Evolutionary conservation across 2,888 invertebrate species (phyloP), one percentile per base, ranked within the genome.

Genomic region (Horisme vitalbata): DNA sequence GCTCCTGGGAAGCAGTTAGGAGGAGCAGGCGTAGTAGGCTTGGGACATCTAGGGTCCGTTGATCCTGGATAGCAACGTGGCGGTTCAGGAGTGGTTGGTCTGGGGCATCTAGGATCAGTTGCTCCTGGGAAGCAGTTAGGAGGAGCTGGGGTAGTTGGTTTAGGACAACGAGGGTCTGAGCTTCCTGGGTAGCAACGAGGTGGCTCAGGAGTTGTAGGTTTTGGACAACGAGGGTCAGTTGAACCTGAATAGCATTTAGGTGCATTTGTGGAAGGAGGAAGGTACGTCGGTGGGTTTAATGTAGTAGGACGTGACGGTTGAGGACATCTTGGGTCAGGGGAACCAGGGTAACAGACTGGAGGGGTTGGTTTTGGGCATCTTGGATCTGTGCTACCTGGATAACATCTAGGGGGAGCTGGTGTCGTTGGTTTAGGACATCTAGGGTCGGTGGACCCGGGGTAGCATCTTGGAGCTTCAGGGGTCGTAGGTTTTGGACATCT

Each of bases 301-400:
- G 62, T 65, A 0, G 66, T 61, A 1, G 55, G 71, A 21, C 45
- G 45, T 2, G 55, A 31, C 11, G 60, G 55, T 43, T 62, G 59
- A 2, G 63, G 64, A 47, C 83, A 84, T 10, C 65, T 63, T 0
- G 77, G 76, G 56, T 84, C 79, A 4, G 63, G 63, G 1, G 72
- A 73, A 26, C 68, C 68, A 39, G 68, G 69, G 9, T 48, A 71
- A n/a, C 69, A 71, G 0, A 31, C 43, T 0, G 59, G 54, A 1
- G 66, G 61, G 0, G 65, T 61, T 53, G 52, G 57, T 39, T 43
- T 58, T 12, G 61, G 65, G 14, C 71, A 71, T 1, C 65, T 43
- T 23, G 62, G 48, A 43, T 71, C 69, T 0, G 38, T 27, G 12
- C 20, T 35, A 0, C 59, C 59, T 2, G 52, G 55, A 23, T 9